Base-by-base conservation (phyloP, 2,888 invertebrate genomes). In the Volucella bombylans region DNA sequence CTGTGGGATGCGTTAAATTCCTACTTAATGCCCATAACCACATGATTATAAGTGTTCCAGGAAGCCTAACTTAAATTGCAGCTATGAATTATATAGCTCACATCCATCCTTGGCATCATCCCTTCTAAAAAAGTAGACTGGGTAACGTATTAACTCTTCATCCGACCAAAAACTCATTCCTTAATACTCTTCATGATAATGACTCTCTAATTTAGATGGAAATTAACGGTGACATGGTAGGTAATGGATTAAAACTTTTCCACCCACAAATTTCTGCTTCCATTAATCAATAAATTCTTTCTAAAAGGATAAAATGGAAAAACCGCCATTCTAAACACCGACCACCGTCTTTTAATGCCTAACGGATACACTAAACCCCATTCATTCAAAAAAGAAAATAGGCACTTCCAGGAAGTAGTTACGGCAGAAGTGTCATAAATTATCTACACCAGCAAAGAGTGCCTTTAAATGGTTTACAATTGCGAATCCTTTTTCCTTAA, bases 371-470 rank as follows among this genome's bases (percentile, higher is more conserved):
- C 77, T 57, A 64, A 78, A 57, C 41, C 64, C 69, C 74, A 57
- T 74, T 74, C 74, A 74, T 57, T 74, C 65, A 65, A 23, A 8
- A 50, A 57, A 64, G 78, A 69, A 71, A 69, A 69, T 64, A 69
- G 54, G 62, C 69, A 78, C 78, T 78, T 78, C 69, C 78, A 69
- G 78, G 78, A 78, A 78, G 78, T 78, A 78, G 78, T 78, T 78
- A 78, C 78, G 69, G 49, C 62, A 64, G 64, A 78, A 78, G 69
- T 78, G 78, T 69, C 78, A 78, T 78, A 78, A 78, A 78, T 78
- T 78, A 78, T 78, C 78, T 78, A 78, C 64, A 78, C 69, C 55
- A 78, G 64, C 49, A 78, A 61, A 55, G 57, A 78, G 64, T 64
- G 69, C 64, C 55, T 69, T 71, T 78, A 78, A 78, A 69, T 57